Evolutionary conservation across 2,797 vertebrate species (phyloP).

Genomic region (Mormyrus hasselquistii): DNA sequence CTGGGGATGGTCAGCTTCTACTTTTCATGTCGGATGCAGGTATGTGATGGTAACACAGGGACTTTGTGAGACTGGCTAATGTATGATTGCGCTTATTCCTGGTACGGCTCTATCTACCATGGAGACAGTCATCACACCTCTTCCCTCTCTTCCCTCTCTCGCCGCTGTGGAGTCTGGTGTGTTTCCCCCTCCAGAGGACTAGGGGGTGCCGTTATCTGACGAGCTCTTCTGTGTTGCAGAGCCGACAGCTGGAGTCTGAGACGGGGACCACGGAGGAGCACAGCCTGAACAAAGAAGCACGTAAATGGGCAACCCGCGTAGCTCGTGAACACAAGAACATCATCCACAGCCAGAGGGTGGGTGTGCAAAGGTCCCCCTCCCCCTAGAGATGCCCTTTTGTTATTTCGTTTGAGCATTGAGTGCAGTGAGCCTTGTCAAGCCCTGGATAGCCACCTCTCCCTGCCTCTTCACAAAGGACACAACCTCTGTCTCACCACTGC

Average conservation of each 20-base stretch:
- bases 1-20: not conserved
- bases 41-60: not conserved
- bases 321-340: slow-evolving; percentile 95
- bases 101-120: not conserved
- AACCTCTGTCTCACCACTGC: not conserved
- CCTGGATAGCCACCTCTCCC: not conserved
- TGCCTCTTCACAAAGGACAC: not conserved
- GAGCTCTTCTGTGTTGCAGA: slow-evolving; percentile 55
- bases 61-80: not conserved
- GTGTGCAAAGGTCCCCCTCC: not conserved
- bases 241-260: slow-evolving; percentile 88
- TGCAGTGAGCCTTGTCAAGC: not conserved
- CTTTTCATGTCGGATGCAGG: not conserved
- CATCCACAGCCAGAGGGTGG: slow-evolving; percentile 84
- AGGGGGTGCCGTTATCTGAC: not conserved
- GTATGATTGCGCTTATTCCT: not conserved
- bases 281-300: slow-evolving; percentile 96
- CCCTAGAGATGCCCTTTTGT: not conserved
- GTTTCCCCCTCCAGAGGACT: not conserved
- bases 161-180: not conserved
- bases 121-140: not conserved
- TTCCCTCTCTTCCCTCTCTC: not conserved
- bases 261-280: slow-evolving; percentile 93
- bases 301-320: slow-evolving; percentile 90
- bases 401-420: not conserved